These are phyloP conservation scores for Dasypolia templi DNA, from an alignment of 2,888 invertebrate genomes.

Conservation along the genomic window DNA sequence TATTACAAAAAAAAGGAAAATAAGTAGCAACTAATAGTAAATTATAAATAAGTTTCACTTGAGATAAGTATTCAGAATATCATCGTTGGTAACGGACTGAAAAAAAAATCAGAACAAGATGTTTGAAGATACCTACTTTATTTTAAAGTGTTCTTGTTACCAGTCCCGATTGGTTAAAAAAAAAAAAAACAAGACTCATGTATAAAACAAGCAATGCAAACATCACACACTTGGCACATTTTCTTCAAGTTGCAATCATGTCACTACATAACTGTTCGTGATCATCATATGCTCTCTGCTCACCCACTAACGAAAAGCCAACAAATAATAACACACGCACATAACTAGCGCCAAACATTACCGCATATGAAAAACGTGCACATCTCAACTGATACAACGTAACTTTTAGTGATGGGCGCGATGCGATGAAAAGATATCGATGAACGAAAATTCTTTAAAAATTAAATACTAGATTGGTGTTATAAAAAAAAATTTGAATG, in stretches of 20 bases:
- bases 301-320: constrained; percentile 43
- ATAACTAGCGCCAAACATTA: constrained; percentile 67
- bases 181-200: neutral
- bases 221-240: neutral
- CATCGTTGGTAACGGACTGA: neutral
- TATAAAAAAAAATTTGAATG: too few relatives aligned
- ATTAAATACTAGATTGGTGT: neutral
- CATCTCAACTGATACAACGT: constrained; percentile 68
- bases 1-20: too few relatives aligned
- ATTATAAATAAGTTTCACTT: neutral
- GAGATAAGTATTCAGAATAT: neutral
- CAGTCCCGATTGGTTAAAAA: neutral
- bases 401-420: constrained; percentile 65
- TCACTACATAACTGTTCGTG: neutral
- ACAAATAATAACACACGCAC: constrained; percentile 52
- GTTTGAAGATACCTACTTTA: neutral
- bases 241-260: neutral
- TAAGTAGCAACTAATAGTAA: neutral
- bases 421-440: constrained; percentile 20
- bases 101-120: neutral
- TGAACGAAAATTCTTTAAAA: neutral
- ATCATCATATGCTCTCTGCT: constrained; percentile 14
- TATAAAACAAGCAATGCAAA: neutral
- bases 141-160: neutral
- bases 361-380: constrained; percentile 72